Evolutionary conservation across 2,113 vertebrate genomes (phyloP), one percentile per base, ranked within the genome.

Genomic region (Siniperca knerii): DNA sequence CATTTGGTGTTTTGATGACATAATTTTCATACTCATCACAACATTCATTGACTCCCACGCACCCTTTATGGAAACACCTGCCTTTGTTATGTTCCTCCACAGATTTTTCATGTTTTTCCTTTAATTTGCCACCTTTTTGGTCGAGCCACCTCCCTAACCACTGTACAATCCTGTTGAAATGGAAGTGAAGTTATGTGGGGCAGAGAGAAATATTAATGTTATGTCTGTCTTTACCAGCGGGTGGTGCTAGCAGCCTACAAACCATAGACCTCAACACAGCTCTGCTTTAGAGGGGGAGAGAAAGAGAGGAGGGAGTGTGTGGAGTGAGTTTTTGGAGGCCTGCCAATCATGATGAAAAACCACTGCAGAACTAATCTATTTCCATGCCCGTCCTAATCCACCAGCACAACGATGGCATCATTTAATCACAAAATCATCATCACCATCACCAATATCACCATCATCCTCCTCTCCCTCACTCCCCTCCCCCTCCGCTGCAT

Each of bases 341-440:
- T 93, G 95, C 94, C 96, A 95, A 87, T 95, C 95, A 94, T 81
- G 90, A 94, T 94, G 92, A 91, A 94, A 94, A 95, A 93, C 90
- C 93, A 90, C 87, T 87, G 92, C 93, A 95, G 93, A 95, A 95
- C 93, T 94, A 95, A 96, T 96, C 93, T 94, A 94, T 95, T 96
- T 95, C 92, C 93, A 95, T 85, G 94, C 90, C 88, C 85, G 89
- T 95, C 90, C 89, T 95, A 96, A 96, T 96, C 95, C 94, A 87
- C 65, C 85, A 92, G 88, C 93, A 94, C 92, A 92, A 93, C 91
- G 93, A 94, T 93, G 94, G 94, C 94, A 95, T 96, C 92, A 87
- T 95, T 95, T 95, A 96, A 96, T 96, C 95, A 95, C 90, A 92
- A 94, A 92, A 93, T 92, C 93, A 93, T 90, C 92, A 86, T 70